Evolutionary conservation across 2,113 vertebrate species (phyloP).

Genomic region (Cyanoliseus patagonus): DNA sequence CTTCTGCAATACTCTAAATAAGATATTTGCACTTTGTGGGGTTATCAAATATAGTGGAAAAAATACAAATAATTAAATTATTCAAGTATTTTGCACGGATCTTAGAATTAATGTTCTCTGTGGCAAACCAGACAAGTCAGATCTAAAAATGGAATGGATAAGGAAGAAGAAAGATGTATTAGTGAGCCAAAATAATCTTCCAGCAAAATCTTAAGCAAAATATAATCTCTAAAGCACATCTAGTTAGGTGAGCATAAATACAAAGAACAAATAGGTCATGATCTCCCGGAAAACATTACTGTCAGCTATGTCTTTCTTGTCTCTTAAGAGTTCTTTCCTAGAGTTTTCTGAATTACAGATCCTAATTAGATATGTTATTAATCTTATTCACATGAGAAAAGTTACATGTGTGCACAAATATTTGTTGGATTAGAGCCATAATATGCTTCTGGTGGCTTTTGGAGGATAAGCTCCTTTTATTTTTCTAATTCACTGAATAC

Average conservation of each 20-base stretch:
- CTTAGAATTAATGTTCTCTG: not conserved
- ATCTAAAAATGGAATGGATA: not conserved
- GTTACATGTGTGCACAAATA: constrained; percentile 27
- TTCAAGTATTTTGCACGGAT: not conserved
- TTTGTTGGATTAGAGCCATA: constrained; percentile 41
- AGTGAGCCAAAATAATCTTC: not conserved
- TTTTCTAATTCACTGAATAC: constrained; percentile 30
- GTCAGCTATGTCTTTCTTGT: not conserved
- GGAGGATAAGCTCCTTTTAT: constrained; percentile 3
- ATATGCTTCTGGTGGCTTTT: not conserved
- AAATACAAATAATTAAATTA: not conserved
- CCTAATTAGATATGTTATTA: constrained; percentile 48
- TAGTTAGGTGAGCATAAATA: not conserved
- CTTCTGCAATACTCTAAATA: not conserved
- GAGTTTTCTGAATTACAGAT: constrained; percentile 16
- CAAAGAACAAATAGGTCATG: not conserved
- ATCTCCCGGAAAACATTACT: not conserved
- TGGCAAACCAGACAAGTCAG: not conserved
- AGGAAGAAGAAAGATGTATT: not conserved
- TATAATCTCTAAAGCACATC: not conserved
- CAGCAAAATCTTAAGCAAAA: not conserved
- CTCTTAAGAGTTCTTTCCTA: not conserved
- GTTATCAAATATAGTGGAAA: not conserved
- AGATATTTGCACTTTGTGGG: not conserved
- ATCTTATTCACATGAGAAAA: constrained; percentile 29